Evolutionary conservation across 1,140 invertebrate species (phyloP), one percentile per base, ranked within the genome.

Genomic region (Bilobella aurantiaca): DNA sequence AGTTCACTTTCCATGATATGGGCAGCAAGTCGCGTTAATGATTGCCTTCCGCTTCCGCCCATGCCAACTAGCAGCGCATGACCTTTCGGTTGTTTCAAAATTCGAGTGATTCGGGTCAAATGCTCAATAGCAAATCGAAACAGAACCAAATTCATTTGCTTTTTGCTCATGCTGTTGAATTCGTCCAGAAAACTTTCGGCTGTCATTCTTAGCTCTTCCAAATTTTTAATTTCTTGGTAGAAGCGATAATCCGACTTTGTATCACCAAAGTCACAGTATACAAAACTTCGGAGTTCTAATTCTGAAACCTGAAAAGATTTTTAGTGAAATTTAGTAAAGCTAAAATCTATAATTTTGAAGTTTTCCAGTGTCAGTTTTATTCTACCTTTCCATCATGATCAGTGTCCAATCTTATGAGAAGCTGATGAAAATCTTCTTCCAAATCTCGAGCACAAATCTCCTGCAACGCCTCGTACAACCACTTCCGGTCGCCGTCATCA

Each of bases 221-320:
- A 80, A 75, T 96, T 89, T 1, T 80, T 77, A 0, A 94, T 90
- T 81, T 97, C 92, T 72, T 89, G 84, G 71, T 98, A 98, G 72
- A 89, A 83, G 42, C 91, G 85, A 28, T 84, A 84, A 71, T 96
- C 93, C 1, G 87, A 87, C 82, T 96, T 96, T 0, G 92, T 89
- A 81, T 98, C 94, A 1, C 85, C 84, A 77, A 97, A 98, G 77
- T 98, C 93, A 78, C 95, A 98, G 76, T 90, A 98, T 31, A 97
- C 85, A 46, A 98, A 80, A 70, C 87, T 88, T 62, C 93, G 82
- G 18, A 96, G 79, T 77, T 96, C 88, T 49, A 82, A 79, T 74
- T 92, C 89, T 2, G 84, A 86, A 46, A 91, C 81, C 84, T 86
- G 68, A 67, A 74, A 74, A 27, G n/a, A n/a, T n/a, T n/a, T n/a